Base-by-base conservation (phyloP, 2,113 vertebrate species). In the Diglossa brunneiventris region DNA sequence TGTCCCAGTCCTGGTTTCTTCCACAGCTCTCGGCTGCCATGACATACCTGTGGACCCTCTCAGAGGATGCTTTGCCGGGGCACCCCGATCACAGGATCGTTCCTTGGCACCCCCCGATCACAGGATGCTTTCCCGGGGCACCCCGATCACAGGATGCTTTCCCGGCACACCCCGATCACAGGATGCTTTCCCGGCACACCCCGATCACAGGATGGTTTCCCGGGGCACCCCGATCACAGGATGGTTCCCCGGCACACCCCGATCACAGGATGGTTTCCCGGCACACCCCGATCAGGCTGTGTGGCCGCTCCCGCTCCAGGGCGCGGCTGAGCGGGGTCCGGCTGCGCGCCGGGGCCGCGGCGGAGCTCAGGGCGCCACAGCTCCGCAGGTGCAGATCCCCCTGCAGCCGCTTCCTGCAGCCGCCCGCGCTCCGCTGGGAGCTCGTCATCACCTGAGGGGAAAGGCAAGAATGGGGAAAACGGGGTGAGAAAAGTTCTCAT, bases 371-470 rank as follows among this genome's bases (percentile, higher is more conserved):
- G 10, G 98, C 99, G 6, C 99, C 99, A 8, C 99, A 99, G 97
- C 99, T 99, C 96, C 96, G 98, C n/a, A 99, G 98, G 89, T 99
- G 99, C 75, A 99, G 98, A 20, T 99, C 99, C 59, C 98, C 98
- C 12, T 97, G 97, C 35, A 89, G 97, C 7, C 95, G 97, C 88
- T 98, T 98, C 84, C 98, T 97, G 66, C 98, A 97, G 91, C 97
- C 96, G 86, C 77, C 92, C 63, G 83, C 96, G 13, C 82, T 94
- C 69, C 97, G 97, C 96, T 95, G 98, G 23, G 98, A 98, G 39
- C 98, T 98, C 24, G 97, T 98, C 42, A 99, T 99, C 12, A 99
- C 98, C 99, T 98, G 91, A 27, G 13, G 1, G 6, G 8, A 58
- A 28, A 44, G 59, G 80, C 49, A 59, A 39, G 28, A 26, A 27